phyloP scores from a whole-genome alignment of 1,140 invertebrate species.

The Uloborus diversus region DNA sequence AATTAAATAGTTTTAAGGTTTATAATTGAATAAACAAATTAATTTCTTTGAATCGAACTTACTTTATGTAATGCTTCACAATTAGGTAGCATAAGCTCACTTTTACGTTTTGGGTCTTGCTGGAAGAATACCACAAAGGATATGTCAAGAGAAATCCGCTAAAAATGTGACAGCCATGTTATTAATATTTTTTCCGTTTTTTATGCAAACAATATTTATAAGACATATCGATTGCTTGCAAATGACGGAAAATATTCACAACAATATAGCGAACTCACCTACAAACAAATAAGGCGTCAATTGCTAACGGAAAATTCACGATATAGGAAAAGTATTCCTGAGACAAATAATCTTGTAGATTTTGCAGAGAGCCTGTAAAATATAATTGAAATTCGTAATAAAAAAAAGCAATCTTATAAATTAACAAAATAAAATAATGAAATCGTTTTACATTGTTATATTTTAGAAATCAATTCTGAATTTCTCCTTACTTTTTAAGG shows the following conservation, averaged over 20 bases:
- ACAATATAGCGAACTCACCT: constrained; percentile 11
- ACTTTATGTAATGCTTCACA: constrained; percentile 36
- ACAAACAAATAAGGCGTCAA: constrained; percentile 33
- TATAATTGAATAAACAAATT: too few relatives aligned
- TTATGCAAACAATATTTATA: not conserved
- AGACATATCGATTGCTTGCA: too few relatives aligned
- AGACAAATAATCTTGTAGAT: constrained; percentile 7
- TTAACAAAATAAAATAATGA: not conserved
- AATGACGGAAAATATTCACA: too few relatives aligned
- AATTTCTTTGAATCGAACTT: not conserved
- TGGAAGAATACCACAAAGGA: constrained; percentile 17
- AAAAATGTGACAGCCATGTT: not conserved
- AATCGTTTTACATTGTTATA: not conserved
- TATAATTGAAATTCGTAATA: not conserved
- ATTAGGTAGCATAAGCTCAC: constrained; percentile 13
- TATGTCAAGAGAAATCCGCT: constrained; percentile 35
- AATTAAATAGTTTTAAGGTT: too few relatives aligned
- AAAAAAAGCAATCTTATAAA: not conserved
- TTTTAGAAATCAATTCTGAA: not conserved
- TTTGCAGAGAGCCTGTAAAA: not conserved
- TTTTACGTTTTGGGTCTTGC: constrained; percentile 2
- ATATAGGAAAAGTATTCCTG: constrained; percentile 8
- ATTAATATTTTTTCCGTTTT: not conserved
- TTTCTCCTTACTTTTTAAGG: not conserved
- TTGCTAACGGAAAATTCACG: constrained; percentile 5